phyloP scores from a whole-genome alignment of 2,113 vertebrate species.

The Oncorhynchus gorbuscha region DNA sequence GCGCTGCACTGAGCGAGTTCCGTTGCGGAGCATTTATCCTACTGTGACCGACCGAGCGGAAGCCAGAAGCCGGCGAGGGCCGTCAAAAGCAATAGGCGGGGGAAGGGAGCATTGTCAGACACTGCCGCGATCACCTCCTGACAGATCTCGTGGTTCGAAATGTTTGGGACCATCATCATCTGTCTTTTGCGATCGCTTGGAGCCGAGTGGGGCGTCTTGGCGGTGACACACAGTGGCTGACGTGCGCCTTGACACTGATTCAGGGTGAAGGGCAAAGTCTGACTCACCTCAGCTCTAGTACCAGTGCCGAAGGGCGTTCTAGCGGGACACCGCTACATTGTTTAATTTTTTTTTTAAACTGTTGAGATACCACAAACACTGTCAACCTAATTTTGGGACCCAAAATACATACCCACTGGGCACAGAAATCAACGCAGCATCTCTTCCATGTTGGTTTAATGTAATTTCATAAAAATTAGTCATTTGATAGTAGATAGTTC shows the following conservation, averaged over 20 bases:
- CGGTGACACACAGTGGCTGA: conserved; percentile 24
- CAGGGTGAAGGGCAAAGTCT: conserved; percentile 57
- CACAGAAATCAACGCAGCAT: too few species aligned
- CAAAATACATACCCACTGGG: too few species aligned
- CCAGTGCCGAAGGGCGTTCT: conserved; percentile 1
- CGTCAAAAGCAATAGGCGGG: conserved; percentile 5
- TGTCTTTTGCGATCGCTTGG: conserved; percentile 51
- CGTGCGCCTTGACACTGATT: conserved; percentile 56
- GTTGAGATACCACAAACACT: not conserved
- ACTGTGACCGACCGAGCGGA: conserved; percentile 1
- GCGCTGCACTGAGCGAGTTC: not conserved
- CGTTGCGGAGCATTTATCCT: not conserved
- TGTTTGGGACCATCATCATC: conserved; percentile 24
- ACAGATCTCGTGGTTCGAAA: conserved; percentile 45
- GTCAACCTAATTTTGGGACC: too few species aligned
- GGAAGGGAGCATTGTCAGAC: conserved; percentile 38
- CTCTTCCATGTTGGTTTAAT: too few species aligned
- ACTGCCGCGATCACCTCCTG: conserved; percentile 43
- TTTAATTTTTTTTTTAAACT: not conserved
- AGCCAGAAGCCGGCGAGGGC: conserved; percentile 11
- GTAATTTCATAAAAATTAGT: too few species aligned
- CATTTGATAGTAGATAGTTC: too few species aligned
- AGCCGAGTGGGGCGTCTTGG: conserved; percentile 20
- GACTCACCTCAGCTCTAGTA: conserved; percentile 61
- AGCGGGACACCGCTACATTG: not conserved